Evolutionary conservation across 1,140 invertebrate species (phyloP).

Genomic region (Eupeodes corollae): DNA sequence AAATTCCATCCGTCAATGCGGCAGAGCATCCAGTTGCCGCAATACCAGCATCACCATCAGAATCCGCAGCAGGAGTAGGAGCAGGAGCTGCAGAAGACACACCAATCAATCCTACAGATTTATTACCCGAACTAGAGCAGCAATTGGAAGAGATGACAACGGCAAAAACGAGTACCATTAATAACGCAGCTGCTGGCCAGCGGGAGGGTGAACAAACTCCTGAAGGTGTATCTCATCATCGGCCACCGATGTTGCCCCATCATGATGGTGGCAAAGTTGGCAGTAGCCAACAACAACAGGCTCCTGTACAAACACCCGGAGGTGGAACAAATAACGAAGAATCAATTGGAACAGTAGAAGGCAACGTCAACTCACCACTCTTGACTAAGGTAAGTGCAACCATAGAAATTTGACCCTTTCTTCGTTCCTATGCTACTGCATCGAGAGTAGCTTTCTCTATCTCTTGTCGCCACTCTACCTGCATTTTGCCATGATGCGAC

Average conservation of each 20-base stretch:
- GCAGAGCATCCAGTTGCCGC: not conserved
- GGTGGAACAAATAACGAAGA: no score
- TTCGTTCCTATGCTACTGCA: no score
- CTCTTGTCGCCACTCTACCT: no score
- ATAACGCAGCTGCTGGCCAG: slow-evolving; percentile 5
- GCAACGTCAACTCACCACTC: no score
- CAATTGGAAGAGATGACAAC: slow-evolving; percentile 26
- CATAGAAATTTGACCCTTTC: no score
- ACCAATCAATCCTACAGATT: slow-evolving; percentile 9
- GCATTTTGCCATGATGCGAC: no score
- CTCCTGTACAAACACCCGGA: no score
- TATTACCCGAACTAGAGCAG: slow-evolving; percentile 22
- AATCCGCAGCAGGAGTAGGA: slow-evolving; percentile 2
- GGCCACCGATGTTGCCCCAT: slow-evolving; percentile 6
- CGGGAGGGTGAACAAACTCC: slow-evolving; percentile 21
- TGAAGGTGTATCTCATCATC: slow-evolving; percentile 10
- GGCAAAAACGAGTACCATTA: slow-evolving; percentile 13
- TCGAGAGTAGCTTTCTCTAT: no score
- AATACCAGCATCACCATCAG: not conserved
- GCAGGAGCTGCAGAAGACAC: slow-evolving; percentile 12
- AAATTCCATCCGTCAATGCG: no score
- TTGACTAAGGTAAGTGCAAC: no score
- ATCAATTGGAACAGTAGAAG: no score
- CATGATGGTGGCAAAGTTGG: slow-evolving; percentile 6
- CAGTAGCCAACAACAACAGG: not conserved